Evolutionary conservation across 1,140 invertebrate species (phyloP), one percentile per base, ranked within the genome.

Genomic region (Hermetia illucens): DNA sequence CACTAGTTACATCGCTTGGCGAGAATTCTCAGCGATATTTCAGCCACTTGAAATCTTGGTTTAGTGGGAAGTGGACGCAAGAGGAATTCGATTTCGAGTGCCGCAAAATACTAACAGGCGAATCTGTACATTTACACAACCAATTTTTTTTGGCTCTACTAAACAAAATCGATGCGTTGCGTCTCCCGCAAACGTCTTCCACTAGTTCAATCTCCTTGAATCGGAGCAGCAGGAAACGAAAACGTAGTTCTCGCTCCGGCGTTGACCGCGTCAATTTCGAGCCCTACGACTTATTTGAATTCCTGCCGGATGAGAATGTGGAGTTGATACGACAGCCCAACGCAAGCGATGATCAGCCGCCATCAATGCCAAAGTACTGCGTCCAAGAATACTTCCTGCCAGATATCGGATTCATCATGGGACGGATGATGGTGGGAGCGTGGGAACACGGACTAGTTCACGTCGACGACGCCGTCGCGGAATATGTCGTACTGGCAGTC

Each of bases 391-490:
- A 75, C 39, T 74, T 79, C 38, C 51, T 88, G 24, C 82, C 83
- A 4, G 83, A 86, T 57, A 68, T 74, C 30, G 78, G 79, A 2
- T 71, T 85, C 44, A 74, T 87, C 2, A 68, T 82, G 39, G 82
- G 82, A 0, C 66, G 84, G 40, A 70, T 88, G 42, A 69, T 86
- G 62, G 66, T 88, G 4, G 77, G 78, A 29, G 80, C 82, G 15
- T 88, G 82, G 83, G 84, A 88, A 47, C 70, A 73, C 30, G 82
- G 82, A 5, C 67, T 89, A 21, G 76, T 83, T 41, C 79, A 77
- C 19, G 81, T 82, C 21, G 77, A 83, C 43, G 79, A 84, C 49
- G 74, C 71, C 45, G 80, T 79, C 12, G 78, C 81, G 2, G 74
- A 78, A 41, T 66, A 85, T 9, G 68, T 87, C 20, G 75, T 83